These are phyloP conservation scores for Heliothis peltigera DNA, from an alignment of 2,888 invertebrate species.

Conservation along the genomic window DNA sequence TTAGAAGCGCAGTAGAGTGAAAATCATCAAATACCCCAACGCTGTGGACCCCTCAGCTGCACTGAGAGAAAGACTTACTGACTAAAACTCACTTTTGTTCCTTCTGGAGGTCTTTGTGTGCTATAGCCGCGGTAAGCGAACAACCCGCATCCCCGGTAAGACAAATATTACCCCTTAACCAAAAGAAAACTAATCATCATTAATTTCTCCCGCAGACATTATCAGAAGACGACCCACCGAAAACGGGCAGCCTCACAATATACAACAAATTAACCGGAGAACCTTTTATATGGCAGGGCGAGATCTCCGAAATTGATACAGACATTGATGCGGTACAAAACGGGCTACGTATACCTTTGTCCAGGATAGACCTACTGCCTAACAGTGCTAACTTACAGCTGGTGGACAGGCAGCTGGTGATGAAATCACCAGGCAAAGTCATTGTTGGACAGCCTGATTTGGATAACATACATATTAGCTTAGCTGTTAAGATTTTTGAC, in stretches of 20 bases:
- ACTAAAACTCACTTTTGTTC: too few species aligned
- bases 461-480: constrained; percentile 71
- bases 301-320: constrained; percentile 64
- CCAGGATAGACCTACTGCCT: constrained; percentile 73
- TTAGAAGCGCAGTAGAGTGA: too few species aligned
- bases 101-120: too few species aligned
- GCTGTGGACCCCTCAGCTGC: too few species aligned
- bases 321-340: constrained; percentile 66
- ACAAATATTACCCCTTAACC: too few species aligned
- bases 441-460: constrained; percentile 73
- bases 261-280: constrained; percentile 81
- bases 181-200: too few species aligned
- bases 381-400: constrained; percentile 76
- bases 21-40: too few species aligned
- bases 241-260: constrained; percentile 72
- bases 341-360: constrained; percentile 70
- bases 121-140: too few species aligned
- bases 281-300: constrained; percentile 75
- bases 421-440: constrained; percentile 68
- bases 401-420: constrained; percentile 70
- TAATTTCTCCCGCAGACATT: constrained; percentile 67
- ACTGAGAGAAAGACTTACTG: too few species aligned
- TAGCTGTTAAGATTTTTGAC: constrained; percentile 70
- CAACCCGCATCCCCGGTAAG: too few species aligned
- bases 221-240: constrained; percentile 58